Base-by-base conservation (phyloP, 2,113 vertebrate genomes). In the Ariopsis seemanni region DNA sequence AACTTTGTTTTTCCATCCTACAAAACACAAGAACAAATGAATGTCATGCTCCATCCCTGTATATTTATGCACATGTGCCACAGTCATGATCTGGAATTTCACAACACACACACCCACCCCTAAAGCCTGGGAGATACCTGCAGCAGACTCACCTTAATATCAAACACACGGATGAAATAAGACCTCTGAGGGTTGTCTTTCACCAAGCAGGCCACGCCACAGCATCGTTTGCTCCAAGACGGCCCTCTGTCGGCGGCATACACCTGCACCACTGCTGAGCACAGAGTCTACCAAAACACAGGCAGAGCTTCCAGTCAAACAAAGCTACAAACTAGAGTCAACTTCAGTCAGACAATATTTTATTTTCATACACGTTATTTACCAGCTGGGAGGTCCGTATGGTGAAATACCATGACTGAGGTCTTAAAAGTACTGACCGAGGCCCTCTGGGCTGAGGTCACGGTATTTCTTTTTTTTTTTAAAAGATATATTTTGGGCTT, bases 111-210 rank as follows among this genome's bases (percentile, higher is more conserved):
- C 83, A 14, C 15, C 5, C 7, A 34, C 14, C 8, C 17, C 18
- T n/a, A 9, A 15, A 62, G 9, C 20, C 17, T 52, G 25, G 48
- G 50, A 25, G 27, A 50, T 7, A 60, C 9, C 58, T 52, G 15
- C 50, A 67, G 81, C 58, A 11, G 34, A 57, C 87, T 88, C 55
- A 99, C 98, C 96, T 97, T 99, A 91, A 99, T 98, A 93, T 99
- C 98, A 92, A 97, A 98, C 93, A 99, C 96, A 91, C 98, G 95
- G 94, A 99, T 97, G 95, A 96, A 99, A 96, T 99, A 99, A 2
- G 98, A 99, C 92, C 98, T 97, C 93, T 97, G 97, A 0, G 97
- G 97, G 96, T 99, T 99, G 96, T 99, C 98, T 93, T 99, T 99
- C 91, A 99, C 97, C 91, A 99, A 94, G 91, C 98, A 99, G 90